These are phyloP conservation scores for Haliaeetus leucogaster DNA, from an alignment of 2,113 vertebrate genomes.

Conservation along the genomic window DNA sequence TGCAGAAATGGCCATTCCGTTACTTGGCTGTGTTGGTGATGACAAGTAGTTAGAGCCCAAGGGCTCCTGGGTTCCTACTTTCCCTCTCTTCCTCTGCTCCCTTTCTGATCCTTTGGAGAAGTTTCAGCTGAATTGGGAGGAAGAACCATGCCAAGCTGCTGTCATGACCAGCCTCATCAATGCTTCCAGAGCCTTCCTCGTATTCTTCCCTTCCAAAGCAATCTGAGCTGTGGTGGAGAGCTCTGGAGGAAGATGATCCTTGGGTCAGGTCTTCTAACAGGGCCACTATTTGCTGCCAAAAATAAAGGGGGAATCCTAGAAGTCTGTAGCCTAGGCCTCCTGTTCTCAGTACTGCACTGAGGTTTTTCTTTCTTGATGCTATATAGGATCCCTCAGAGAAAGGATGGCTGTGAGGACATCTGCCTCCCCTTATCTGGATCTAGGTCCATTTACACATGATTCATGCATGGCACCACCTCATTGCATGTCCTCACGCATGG, in stretches of 20 bases:
- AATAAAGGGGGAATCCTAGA: background rate
- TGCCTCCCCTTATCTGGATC: background rate
- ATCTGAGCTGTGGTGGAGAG: background rate
- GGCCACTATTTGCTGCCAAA: background rate
- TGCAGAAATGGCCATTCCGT: background rate
- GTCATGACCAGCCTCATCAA: background rate
- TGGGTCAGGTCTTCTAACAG: background rate
- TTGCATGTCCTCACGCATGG: background rate
- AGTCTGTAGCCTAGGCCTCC: background rate
- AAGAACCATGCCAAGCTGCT: slow-evolving; percentile 19
- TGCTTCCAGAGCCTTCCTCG: background rate
- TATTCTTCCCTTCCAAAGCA: background rate
- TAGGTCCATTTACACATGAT: background rate
- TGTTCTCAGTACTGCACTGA: background rate
- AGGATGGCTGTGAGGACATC: background rate
- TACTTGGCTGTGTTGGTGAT: slow-evolving; percentile 37
- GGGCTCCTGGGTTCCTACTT: slow-evolving; percentile 15
- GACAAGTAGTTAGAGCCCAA: slow-evolving; percentile 40
- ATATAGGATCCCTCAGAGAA: background rate
- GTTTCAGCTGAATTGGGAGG: slow-evolving; percentile 8
- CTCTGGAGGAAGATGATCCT: background rate
- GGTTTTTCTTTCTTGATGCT: background rate
- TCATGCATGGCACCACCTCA: background rate
- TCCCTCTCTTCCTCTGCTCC: background rate
- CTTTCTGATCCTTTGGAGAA: slow-evolving; percentile 10